A percentile compares a stretch with the other conserved stretches of the same genome.
These are phyloP conservation scores for Campoplex capitator DNA, from an alignment of 2,888 invertebrate genomes.

Conservation along the genomic window DNA sequence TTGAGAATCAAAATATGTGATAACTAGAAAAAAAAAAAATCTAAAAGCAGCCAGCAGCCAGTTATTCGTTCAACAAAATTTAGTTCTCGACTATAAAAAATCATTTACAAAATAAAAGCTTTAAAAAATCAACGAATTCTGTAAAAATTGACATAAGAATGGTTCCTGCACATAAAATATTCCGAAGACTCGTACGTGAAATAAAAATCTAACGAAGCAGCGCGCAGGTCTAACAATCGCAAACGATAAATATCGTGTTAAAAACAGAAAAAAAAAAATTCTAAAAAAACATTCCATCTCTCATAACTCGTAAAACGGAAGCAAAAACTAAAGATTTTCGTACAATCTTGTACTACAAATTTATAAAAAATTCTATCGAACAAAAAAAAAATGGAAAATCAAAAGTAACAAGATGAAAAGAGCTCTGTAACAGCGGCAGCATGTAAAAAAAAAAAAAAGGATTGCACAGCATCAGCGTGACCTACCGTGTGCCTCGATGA, in stretches of 20 bases:
- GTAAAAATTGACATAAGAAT: background rate
- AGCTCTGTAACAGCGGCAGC: slow-evolving; percentile 38
- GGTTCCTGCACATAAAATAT: background rate
- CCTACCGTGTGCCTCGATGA: slow-evolving; percentile 84
- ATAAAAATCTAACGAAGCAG: slow-evolving; percentile 60
- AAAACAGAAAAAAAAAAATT: background rate
- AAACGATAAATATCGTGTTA: slow-evolving; percentile 41
- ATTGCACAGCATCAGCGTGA: slow-evolving; percentile 75
- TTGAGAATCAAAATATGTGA: background rate
- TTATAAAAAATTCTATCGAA: slow-evolving; percentile 17
- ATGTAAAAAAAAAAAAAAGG: slow-evolving; percentile 54
- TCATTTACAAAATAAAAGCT: background rate
- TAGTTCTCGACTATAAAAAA: background rate
- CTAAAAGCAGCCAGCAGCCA: background rate
- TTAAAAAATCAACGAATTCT: background rate
- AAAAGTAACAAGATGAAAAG: slow-evolving; percentile 23
- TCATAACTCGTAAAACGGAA: slow-evolving; percentile 53
- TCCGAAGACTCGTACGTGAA: background rate
- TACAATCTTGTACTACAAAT: slow-evolving; percentile 24
- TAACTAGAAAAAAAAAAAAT: background rate
- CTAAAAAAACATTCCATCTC: slow-evolving; percentile 25
- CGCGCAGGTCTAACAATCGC: slow-evolving; percentile 24
- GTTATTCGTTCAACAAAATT: background rate
- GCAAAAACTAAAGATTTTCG: background rate
- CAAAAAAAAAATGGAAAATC: slow-evolving; percentile 14